phyloP scores from a whole-genome alignment of 2,888 invertebrate species.

The Sminthurides aquaticus region DNA sequence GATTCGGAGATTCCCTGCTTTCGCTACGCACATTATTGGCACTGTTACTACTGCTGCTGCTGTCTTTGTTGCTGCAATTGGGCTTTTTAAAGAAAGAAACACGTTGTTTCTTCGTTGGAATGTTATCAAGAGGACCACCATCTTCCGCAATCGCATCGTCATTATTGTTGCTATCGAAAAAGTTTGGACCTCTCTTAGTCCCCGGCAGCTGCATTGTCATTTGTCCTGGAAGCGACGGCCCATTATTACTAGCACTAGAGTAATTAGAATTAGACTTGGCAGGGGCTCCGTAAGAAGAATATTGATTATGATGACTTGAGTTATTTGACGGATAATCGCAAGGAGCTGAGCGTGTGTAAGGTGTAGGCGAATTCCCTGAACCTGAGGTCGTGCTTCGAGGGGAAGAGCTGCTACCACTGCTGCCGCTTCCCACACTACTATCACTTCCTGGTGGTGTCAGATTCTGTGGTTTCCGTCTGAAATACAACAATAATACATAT shows the following conservation, averaged over 20 bases:
- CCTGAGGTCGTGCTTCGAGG: constrained; percentile 70
- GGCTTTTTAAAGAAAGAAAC: constrained; percentile 74
- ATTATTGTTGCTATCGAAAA: constrained; percentile 12
- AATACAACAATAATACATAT: constrained; percentile 43
- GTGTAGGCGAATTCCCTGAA: constrained; percentile 47
- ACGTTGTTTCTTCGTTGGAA: constrained; percentile 67
- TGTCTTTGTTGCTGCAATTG: constrained; percentile 43
- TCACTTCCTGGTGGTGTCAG: constrained; percentile 81
- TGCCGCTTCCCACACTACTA: constrained; percentile 45
- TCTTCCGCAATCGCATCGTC: constrained; percentile 13
- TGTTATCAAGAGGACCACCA: constrained; percentile 50
- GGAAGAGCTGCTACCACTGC: constrained; percentile 55
- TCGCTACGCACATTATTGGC: constrained; percentile 20
- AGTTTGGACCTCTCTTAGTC: constrained; percentile 10
- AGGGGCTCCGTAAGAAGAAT: constrained; percentile 8
- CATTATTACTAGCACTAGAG: constrained; percentile 25
- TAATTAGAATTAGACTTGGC: constrained; percentile 22
- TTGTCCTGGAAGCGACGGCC: constrained; percentile 20
- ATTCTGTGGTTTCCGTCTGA: constrained; percentile 80
- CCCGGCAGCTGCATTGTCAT: constrained; percentile 2
- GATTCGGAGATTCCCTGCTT: constrained; percentile 22
- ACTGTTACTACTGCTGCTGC: constrained; percentile 25
- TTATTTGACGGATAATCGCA: background rate
- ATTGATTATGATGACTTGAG: too few species aligned
- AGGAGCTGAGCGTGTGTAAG: constrained; percentile 52